phyloP scores from a whole-genome alignment of 2,113 vertebrate genomes.

The Microcebus ravelobensis region DNA sequence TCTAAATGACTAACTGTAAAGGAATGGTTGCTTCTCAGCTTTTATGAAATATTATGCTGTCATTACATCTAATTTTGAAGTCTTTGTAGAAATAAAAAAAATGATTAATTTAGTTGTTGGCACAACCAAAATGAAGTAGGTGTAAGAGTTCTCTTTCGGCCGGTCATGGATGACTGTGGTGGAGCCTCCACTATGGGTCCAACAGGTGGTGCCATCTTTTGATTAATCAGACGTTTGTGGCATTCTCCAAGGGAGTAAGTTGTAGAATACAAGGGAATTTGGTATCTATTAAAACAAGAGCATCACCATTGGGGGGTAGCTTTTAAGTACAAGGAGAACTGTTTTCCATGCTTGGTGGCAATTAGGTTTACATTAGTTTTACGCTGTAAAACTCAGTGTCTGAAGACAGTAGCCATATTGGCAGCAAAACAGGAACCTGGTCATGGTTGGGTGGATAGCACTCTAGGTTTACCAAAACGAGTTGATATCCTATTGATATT shows the following conservation, averaged over 20 bases:
- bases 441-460: slow-evolving; percentile 90
- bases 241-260: slow-evolving; percentile 89
- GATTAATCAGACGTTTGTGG: slow-evolving; percentile 91
- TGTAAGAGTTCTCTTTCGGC: slow-evolving; percentile 91
- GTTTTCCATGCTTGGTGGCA: slow-evolving; percentile 92
- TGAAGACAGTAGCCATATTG: slow-evolving; percentile 89
- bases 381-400: slow-evolving; percentile 89
- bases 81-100: neutral
- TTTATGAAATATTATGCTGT: neutral
- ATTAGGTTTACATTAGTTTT: slow-evolving; percentile 88
- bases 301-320: slow-evolving; percentile 91
- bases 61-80: neutral
- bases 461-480: slow-evolving; percentile 90
- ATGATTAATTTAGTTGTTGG: neutral
- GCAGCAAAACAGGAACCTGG: slow-evolving; percentile 90
- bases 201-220: slow-evolving; percentile 91
- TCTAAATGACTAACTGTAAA: neutral
- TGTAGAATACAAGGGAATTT: slow-evolving; percentile 89
- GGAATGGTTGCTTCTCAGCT: neutral
- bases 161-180: slow-evolving; percentile 91
- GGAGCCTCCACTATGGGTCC: slow-evolving; percentile 91
- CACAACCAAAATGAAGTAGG: slow-evolving; percentile 88
- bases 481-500: slow-evolving; percentile 86
- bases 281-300: slow-evolving; percentile 89
- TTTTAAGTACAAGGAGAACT: slow-evolving; percentile 93